Conservation (phyloP, 2,888 invertebrate species). For the Saturnia japonica region DNA sequence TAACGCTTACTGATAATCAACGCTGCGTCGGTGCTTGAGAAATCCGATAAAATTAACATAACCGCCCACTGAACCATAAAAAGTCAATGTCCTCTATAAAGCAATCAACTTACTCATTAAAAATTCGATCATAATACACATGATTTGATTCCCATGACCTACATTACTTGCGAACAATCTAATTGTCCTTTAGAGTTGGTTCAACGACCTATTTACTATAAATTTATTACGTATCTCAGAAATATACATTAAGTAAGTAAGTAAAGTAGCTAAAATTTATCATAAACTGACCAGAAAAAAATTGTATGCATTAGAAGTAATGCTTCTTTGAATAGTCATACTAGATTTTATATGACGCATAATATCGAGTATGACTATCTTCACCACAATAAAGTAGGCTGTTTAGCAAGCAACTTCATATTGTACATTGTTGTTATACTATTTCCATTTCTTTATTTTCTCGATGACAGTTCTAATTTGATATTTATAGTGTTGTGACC, state of each 20-base stretch:
- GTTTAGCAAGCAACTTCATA: no score
- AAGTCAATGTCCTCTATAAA: slow-evolving; percentile 55
- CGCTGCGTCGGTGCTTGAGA: slow-evolving; percentile 4
- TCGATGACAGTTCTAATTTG: no score
- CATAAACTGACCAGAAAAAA: no score
- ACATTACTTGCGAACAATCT: slow-evolving; percentile 51
- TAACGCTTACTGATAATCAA: background rate
- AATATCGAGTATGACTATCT: no score
- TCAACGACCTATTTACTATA: slow-evolving; percentile 31
- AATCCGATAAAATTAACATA: slow-evolving; percentile 37
- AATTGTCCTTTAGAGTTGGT: slow-evolving; percentile 46
- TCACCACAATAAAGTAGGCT: no score
- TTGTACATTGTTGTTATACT: no score
- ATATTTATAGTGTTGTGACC: no score
- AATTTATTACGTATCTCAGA: background rate
- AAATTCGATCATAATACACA: slow-evolving; percentile 54
- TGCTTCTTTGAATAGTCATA: no score
- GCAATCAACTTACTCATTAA: slow-evolving; percentile 58
- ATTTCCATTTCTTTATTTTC: no score
- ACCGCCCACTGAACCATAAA: slow-evolving; percentile 39
- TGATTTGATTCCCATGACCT: slow-evolving; percentile 63
- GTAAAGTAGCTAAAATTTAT: background rate
- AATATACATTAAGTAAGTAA: background rate
- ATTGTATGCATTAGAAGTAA: no score
- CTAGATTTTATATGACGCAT: no score